Evolutionary conservation across 2,113 vertebrate species (phyloP), one percentile per base, ranked within the genome.

Genomic region (Phrynocephalus versicolor): DNA sequence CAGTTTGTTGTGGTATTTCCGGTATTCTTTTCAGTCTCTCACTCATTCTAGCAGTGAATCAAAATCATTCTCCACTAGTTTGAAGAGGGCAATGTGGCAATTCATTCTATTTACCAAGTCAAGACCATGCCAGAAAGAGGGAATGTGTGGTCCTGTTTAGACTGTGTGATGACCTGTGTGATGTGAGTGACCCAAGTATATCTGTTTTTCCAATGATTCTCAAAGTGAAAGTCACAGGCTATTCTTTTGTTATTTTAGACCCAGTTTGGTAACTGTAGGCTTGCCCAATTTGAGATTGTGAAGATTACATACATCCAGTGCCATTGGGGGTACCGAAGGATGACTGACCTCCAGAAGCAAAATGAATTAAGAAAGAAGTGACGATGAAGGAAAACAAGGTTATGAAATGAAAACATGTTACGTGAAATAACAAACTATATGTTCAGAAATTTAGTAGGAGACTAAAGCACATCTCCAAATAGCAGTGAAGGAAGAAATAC

Each of bases 381-480:
- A 64, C 6, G n/a, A 80, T 64, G 39, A 84, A 65, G 27, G 45
- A n/a, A 77, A 78, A 85, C 79, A 51, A 74, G 55, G 67, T 82
- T 16, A 3, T 77, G 60, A 45, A 88, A 73, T 76, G 72, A 45
- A 77, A 60, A 69, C 37, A 64, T 35, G 78, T 75, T 3, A 27
- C 82, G 78, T 15, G 57, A 72, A 78, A 41, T 37, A 27, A 88
- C 89, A 84, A 10, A 13, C 25, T 13, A 8, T 67, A 73, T 33
- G 1, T 9, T 9, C 8, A 8, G 12, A 82, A 3, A 12, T 84
- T 75, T 37, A 45, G 65, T 67, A 51, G 33, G 15, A 65, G 19
- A 8, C n/a, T 6, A 16, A 5, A 78, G 27, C 25, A 73, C 55
- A 55, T 67, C 33, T 55, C 51, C 10, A 69, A 79, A 18, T 39